Percentiles rank a stretch among this genome's conserved stretches.
phyloP scores from a whole-genome alignment of 1,140 invertebrate genomes.

The Orius insidiosus region DNA sequence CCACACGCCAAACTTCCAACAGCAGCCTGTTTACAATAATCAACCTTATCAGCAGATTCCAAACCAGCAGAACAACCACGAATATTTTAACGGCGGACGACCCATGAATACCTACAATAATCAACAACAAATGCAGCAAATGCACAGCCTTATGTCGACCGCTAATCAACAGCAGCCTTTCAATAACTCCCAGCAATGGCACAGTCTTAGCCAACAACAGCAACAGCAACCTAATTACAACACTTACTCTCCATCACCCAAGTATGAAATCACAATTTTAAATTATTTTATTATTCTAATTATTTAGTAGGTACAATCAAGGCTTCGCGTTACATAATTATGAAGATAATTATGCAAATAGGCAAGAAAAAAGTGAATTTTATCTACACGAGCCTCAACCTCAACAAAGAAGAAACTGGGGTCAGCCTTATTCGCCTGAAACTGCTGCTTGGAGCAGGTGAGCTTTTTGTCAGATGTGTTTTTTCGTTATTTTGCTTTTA shows the following conservation, averaged over 20 bases:
- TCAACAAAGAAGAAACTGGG: constrained; percentile 15
- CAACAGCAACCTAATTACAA: constrained; percentile 14
- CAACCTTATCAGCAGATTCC: neutral
- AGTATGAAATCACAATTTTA: constrained; percentile 2
- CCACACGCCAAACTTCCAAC: constrained; percentile 8
- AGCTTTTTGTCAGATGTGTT: neutral
- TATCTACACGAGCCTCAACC: constrained; percentile 17
- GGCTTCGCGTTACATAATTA: constrained; percentile 12
- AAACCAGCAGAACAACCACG: constrained; percentile 6
- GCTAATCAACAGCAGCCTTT: constrained; percentile 2
- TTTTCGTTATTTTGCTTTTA: neutral
- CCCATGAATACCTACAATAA: constrained; percentile 22
- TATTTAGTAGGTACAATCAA: constrained; percentile 10
- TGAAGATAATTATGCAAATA: constrained; percentile 10
- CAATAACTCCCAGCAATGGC: constrained; percentile 14
- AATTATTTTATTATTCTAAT: constrained; percentile 2
- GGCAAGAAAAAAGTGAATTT: constrained; percentile 16
- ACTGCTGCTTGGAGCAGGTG: constrained; percentile 12
- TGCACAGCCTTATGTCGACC: constrained; percentile 13
- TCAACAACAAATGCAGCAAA: constrained; percentile 39
- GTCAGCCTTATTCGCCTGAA: constrained; percentile 13
- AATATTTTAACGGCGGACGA: constrained; percentile 6
- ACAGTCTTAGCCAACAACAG: constrained; percentile 14
- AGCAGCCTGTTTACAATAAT: constrained; percentile 10
- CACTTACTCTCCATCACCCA: constrained; percentile 13